These are phyloP conservation scores for Axis porcinus DNA, from an alignment of 2,113 vertebrate genomes.

Conservation along the genomic window DNA sequence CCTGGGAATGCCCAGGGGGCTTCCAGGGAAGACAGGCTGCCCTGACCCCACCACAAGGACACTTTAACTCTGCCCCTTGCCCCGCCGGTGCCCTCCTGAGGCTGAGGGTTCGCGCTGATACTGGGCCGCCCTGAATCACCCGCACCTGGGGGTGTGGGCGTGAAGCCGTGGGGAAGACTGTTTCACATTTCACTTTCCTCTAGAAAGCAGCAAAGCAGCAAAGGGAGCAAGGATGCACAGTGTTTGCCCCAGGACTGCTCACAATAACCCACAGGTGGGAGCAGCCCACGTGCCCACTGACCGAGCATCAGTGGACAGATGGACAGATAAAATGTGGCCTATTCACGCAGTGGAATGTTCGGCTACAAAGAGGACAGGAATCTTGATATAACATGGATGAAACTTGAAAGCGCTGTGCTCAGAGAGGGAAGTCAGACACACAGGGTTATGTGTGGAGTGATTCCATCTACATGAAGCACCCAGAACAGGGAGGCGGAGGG, in stretches of 20 bases:
- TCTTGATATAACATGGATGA: fast-evolving
- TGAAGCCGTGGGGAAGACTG: too few relatives aligned
- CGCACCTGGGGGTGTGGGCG: fast-evolving
- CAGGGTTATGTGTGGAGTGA: not conserved
- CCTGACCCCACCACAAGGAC: not conserved
- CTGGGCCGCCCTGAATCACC: not conserved
- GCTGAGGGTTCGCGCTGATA: not conserved
- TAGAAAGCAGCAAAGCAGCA: not conserved
- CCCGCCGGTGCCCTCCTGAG: not conserved
- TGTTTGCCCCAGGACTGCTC: too few relatives aligned
- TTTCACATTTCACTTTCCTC: not conserved
- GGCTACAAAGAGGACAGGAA: not conserved
- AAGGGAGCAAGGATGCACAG: not conserved
- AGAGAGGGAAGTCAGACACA: not conserved
- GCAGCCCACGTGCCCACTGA: not conserved
- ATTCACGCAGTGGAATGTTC: fast-evolving
- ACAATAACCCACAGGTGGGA: too few relatives aligned
- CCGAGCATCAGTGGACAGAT: fast-evolving
- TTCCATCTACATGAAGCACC: not conserved
- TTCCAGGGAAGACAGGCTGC: not conserved
- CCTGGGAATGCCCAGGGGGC: not conserved
- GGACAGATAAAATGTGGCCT: not conserved
- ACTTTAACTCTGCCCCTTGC: not conserved
- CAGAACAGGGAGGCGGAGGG: not conserved
- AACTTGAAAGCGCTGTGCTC: not conserved